Percentiles rank a stretch among this genome's conserved stretches.
Evolutionary conservation across 2,888 invertebrate species (phyloP).

Genomic region (Ormyrus rosae): DNA sequence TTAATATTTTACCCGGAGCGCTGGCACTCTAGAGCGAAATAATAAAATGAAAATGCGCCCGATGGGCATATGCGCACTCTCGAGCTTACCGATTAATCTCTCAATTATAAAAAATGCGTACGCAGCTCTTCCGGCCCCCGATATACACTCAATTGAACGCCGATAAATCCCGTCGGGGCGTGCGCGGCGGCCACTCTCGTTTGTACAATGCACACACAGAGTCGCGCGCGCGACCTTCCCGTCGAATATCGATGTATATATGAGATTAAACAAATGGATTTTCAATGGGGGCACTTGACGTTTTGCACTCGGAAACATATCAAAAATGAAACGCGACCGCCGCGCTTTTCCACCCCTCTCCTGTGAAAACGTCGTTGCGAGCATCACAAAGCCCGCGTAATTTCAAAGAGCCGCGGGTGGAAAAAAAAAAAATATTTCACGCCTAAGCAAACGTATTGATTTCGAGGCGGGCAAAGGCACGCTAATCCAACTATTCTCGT

Average conservation of each 20-base stretch:
- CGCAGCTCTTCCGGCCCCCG: not conserved
- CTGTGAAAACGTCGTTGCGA: too few species aligned
- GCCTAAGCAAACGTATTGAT: too few species aligned
- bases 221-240: not conserved
- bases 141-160: constrained; percentile 10
- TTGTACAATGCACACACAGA: not conserved
- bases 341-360: too few species aligned
- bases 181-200: too few species aligned
- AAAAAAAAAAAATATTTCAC: too few species aligned
- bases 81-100: constrained; percentile 32
- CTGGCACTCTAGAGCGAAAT: not conserved
- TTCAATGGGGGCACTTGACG: constrained; percentile 41
- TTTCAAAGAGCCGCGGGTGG: not conserved
- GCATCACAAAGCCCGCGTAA: too few species aligned
- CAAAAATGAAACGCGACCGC: constrained; percentile 1
- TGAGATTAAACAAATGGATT: constrained; percentile 47
- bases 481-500: too few species aligned
- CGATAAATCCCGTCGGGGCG: constrained; percentile 37
- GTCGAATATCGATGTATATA: too few species aligned
- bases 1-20: too few species aligned
- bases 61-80: not conserved
- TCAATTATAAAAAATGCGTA: constrained; percentile 43
- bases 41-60: constrained; percentile 1
- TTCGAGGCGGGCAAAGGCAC: too few species aligned
- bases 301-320: constrained; percentile 8